phyloP scores from a whole-genome alignment of 1,140 invertebrate species.

The Calosoma granatense region DNA sequence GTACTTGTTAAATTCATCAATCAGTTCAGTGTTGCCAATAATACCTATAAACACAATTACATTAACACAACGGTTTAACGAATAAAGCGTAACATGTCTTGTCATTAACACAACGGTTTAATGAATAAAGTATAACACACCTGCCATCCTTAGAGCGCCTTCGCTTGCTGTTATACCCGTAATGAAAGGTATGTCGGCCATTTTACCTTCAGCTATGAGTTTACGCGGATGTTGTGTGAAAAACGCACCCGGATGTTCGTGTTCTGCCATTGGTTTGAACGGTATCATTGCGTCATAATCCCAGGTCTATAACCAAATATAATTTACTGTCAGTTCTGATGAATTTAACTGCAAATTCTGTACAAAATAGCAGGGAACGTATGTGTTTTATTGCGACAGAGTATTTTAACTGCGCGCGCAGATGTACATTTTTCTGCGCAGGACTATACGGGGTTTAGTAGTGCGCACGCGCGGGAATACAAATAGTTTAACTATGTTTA shows the following conservation, averaged over 20 bases:
- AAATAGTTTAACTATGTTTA: no score
- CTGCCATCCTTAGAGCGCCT: constrained; percentile 51
- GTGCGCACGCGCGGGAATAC: no score
- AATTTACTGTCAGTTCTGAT: neutral
- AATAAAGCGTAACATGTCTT: neutral
- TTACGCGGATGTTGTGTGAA: constrained; percentile 45
- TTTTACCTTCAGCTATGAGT: constrained; percentile 35
- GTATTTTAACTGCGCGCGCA: no score
- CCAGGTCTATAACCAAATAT: constrained; percentile 42
- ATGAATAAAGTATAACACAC: constrained; percentile 32
- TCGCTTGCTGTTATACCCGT: constrained; percentile 56
- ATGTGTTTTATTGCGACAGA: no score
- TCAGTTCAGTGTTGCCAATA: constrained; percentile 30
- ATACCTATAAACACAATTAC: constrained; percentile 21
- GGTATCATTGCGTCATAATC: constrained; percentile 63
- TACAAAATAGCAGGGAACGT: no score
- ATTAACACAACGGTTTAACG: constrained; percentile 2
- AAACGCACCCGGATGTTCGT: constrained; percentile 52
- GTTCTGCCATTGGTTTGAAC: constrained; percentile 60
- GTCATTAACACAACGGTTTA: neutral
- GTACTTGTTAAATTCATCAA: constrained; percentile 43
- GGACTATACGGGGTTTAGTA: no score
- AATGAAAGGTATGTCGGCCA: constrained; percentile 51
- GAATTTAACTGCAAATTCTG: neutral
- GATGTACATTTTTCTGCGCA: no score